Percentiles rank a stretch among this genome's conserved stretches.
These are phyloP conservation scores for Callipepla squamata DNA, from an alignment of 2,113 vertebrate genomes.

Conservation along the genomic window DNA sequence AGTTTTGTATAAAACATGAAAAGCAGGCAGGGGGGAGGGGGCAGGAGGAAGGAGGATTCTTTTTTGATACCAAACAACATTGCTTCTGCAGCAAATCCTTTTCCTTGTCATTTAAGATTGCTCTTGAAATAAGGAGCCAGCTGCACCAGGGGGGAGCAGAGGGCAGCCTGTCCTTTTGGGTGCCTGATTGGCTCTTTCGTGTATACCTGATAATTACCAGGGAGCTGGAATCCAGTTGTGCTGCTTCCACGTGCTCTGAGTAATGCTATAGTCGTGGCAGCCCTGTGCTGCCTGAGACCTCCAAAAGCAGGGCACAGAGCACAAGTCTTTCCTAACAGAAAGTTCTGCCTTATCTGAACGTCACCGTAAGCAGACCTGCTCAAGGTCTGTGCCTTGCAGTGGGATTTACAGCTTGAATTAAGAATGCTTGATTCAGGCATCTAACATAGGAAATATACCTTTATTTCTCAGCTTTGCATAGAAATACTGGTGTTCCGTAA, in stretches of 20 bases:
- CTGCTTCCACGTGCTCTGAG: background rate
- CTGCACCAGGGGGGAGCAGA: conserved; percentile 55
- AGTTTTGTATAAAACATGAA: conserved; percentile 68
- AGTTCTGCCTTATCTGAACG: background rate
- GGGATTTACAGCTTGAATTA: background rate
- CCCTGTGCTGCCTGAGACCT: background rate
- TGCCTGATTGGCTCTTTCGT: conserved; percentile 62
- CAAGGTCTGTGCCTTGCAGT: background rate
- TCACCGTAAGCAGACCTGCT: background rate
- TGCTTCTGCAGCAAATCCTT: conserved; percentile 71
- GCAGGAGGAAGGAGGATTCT: conserved; percentile 61
- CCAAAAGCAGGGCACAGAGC: background rate
- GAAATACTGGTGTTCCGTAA: background rate
- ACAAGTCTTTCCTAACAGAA: background rate
- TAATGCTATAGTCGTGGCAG: background rate
- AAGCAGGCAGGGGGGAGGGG: conserved; percentile 62
- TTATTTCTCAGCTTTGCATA: background rate
- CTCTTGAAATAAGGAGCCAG: conserved; percentile 65
- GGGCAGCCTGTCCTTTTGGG: conserved; percentile 64
- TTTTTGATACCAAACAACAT: conserved; percentile 63
- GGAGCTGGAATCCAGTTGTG: conserved; percentile 48
- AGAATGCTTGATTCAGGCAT: background rate
- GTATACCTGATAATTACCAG: conserved; percentile 60
- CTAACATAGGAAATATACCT: background rate
- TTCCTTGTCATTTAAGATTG: conserved; percentile 69